Evolutionary conservation across 2,797 vertebrate genomes (phyloP).

Genomic region (Mastacembelus armatus): DNA sequence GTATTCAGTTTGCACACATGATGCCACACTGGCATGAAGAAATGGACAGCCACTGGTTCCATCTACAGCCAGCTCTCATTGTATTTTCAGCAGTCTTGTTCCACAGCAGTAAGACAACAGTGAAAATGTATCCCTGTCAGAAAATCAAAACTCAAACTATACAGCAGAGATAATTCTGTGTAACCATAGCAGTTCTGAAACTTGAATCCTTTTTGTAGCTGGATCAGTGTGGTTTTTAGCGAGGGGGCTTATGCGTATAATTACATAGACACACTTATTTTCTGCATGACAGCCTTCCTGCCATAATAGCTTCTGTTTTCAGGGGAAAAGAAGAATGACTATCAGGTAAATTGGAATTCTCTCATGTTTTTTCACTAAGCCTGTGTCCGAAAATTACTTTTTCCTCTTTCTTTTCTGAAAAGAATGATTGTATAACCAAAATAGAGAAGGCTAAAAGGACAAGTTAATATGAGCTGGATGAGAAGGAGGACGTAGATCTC

Average conservation of each 20-base stretch:
- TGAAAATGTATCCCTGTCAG: slow-evolving; percentile 39
- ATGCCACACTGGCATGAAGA: not conserved
- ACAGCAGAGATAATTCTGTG: slow-evolving; percentile 54
- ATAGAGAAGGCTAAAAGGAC: slow-evolving; percentile 35
- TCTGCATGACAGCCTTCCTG: slow-evolving; percentile 80
- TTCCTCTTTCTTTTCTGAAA: slow-evolving; percentile 32
- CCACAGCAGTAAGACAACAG: not conserved
- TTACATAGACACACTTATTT: slow-evolving; percentile 84
- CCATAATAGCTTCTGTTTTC: slow-evolving; percentile 82
- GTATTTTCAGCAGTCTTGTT: not conserved
- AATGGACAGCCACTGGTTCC: slow-evolving; percentile 1
- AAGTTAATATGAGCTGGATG: slow-evolving; percentile 37
- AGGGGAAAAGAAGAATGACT: slow-evolving; percentile 71
- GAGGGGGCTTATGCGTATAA: slow-evolving; percentile 76
- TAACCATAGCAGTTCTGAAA: slow-evolving; percentile 60
- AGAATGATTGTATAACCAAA: slow-evolving; percentile 48
- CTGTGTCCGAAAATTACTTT: slow-evolving; percentile 62
- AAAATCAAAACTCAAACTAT: slow-evolving; percentile 52
- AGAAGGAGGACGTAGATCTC: not conserved
- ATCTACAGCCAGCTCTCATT: not conserved
- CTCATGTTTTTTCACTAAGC: slow-evolving; percentile 65
- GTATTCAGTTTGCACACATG: not conserved
- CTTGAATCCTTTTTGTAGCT: slow-evolving; percentile 61
- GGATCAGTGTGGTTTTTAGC: slow-evolving; percentile 74
- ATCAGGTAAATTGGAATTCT: slow-evolving; percentile 80